phyloP scores from a whole-genome alignment of 2,888 invertebrate genomes.

The Epirrita christyi region DNA sequence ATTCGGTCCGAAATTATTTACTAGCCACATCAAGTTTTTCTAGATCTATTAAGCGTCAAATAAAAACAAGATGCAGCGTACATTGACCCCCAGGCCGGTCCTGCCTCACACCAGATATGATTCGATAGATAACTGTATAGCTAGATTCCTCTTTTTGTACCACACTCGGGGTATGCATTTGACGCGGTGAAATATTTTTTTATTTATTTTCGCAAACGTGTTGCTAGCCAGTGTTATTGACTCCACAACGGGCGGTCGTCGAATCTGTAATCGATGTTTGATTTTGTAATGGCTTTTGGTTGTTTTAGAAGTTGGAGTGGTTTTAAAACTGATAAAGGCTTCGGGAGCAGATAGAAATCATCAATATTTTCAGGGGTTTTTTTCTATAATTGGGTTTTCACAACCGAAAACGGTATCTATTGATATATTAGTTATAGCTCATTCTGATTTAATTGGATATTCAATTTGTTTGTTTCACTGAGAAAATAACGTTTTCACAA shows the following conservation, averaged over 20 bases:
- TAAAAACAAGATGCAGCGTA: slow-evolving; percentile 62
- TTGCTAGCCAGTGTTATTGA: slow-evolving; percentile 25
- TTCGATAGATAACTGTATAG: slow-evolving; percentile 81
- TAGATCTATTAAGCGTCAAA: slow-evolving; percentile 38
- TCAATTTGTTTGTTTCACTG: too few relatives aligned
- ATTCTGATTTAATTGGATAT: too few relatives aligned
- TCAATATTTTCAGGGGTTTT: too few relatives aligned
- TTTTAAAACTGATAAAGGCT: too few relatives aligned
- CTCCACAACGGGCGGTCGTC: neutral
- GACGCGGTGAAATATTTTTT: slow-evolving; percentile 53
- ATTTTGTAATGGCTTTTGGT: neutral
- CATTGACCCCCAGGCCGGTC: slow-evolving; percentile 63
- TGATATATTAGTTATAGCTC: too few relatives aligned
- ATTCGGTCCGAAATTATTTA: slow-evolving; percentile 16
- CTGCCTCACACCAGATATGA: slow-evolving; percentile 72
- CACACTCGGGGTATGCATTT: slow-evolving; percentile 70
- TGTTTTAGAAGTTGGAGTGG: neutral
- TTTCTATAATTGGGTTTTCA: too few relatives aligned
- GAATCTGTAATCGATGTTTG: neutral
- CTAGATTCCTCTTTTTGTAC: slow-evolving; percentile 66
- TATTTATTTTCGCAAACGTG: slow-evolving; percentile 37
- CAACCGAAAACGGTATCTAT: too few relatives aligned
- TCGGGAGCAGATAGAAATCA: too few relatives aligned
- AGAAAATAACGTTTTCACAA: too few relatives aligned
- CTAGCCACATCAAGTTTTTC: slow-evolving; percentile 39